Base-by-base conservation (phyloP, 2,888 invertebrate species). In the Latrodectus hesperus region DNA sequence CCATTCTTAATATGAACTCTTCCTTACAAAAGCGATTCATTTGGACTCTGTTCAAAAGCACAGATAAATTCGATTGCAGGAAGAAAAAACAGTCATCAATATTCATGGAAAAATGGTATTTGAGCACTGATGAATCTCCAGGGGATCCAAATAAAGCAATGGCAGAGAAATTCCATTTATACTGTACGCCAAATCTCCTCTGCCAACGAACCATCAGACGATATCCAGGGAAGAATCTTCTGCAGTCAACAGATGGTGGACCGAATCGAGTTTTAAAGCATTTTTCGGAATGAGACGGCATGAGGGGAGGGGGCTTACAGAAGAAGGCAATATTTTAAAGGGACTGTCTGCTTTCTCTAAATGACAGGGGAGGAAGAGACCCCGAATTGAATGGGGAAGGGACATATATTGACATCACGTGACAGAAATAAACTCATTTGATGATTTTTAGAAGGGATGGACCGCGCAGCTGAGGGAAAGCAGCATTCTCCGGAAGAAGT, bases 321-420 rank as follows among this genome's bases (percentile, higher is more conserved):
- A 12, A 67, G 55, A 84, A 84, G 84, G 77, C 72, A 84, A 84
- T 84, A 84, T 84, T 84, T 84, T 84, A 84, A 60, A 78, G 84
- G 77, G 78, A 84, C 84, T 76, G 76, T 83, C 83, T 77, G 12
- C 64, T 77, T 74, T 67, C 75, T 68, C 55, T 82, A 82, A 81
- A 81, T 81, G 81, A 74, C 17, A 26, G 68, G 68, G 71, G 71
- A 14, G 17, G 17, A 71, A 53, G 26, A 70, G 22, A 16, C 64
- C n/a, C 49, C 71, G 17, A 55, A 51, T 68, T 17, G 67, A 68
- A 68, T 68, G 55, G 60, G 68, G 17, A 38, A n/a, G 52, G 9
- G 38, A 51, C 60, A 51, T 51, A 81, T 74, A 81, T 74, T 64
- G 81, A 81, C 65, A 72, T 81, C 82, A 82, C 82, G 82, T 82